phyloP scores from a whole-genome alignment of 2,888 invertebrate genomes.

The Drosophila prolongata region DNA sequence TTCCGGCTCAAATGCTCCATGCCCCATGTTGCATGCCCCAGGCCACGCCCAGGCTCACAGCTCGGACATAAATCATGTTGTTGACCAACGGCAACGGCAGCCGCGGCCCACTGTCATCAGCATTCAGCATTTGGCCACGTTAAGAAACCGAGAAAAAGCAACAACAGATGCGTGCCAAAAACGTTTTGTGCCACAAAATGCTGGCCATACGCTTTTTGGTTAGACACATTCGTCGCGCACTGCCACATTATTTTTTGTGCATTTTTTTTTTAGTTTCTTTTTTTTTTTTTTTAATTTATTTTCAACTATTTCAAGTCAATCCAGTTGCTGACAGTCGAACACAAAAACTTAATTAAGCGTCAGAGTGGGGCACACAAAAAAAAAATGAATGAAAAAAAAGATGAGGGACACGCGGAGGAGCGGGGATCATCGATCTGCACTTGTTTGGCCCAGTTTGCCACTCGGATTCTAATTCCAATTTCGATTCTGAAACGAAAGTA shows the following conservation, averaged over 20 bases:
- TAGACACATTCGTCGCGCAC: slow-evolving; percentile 42
- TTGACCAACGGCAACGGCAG: slow-evolving; percentile 44
- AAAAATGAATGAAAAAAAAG: not conserved
- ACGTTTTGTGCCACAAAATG: slow-evolving; percentile 74
- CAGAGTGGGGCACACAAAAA: slow-evolving; percentile 24
- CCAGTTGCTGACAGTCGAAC: slow-evolving; percentile 66
- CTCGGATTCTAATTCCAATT: slow-evolving; percentile 24
- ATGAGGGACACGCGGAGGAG: not conserved
- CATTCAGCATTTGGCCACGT: slow-evolving; percentile 26
- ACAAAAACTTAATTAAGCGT: slow-evolving; percentile 66
- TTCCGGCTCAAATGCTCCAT: slow-evolving; percentile 40
- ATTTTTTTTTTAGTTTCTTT: not conserved
- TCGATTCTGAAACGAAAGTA: slow-evolving; percentile 55
- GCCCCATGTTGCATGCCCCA: not conserved
- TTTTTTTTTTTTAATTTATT: slow-evolving; percentile 12
- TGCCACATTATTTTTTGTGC: slow-evolving; percentile 8
- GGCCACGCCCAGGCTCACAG: slow-evolving; percentile 46
- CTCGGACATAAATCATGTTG: slow-evolving; percentile 42
- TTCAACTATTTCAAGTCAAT: slow-evolving; percentile 70
- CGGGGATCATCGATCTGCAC: slow-evolving; percentile 17
- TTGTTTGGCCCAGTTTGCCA: slow-evolving; percentile 36
- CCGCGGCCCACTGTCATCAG: slow-evolving; percentile 46
- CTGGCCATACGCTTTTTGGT: slow-evolving; percentile 68
- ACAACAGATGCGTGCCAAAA: slow-evolving; percentile 50
- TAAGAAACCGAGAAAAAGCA: slow-evolving; percentile 14